Evolutionary conservation across 2,113 vertebrate genomes (phyloP).

Genomic region (Bujurquina vittata): DNA sequence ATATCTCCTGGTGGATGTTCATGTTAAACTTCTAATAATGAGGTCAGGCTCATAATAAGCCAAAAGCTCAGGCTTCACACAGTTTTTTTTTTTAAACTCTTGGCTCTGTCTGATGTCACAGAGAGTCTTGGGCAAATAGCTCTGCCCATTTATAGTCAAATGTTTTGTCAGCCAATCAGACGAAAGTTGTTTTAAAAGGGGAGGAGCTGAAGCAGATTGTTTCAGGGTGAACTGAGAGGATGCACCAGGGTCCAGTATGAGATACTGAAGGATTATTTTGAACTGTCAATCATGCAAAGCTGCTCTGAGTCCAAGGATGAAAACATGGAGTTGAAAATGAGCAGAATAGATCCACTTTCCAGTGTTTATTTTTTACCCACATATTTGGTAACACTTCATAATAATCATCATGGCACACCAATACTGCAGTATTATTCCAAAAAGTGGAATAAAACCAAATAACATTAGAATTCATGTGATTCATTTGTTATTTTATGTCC

Average conservation of each 20-base stretch:
- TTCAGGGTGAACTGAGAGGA: background rate
- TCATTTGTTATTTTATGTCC: background rate
- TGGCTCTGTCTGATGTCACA: background rate
- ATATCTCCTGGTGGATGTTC: background rate
- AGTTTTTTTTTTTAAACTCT: background rate
- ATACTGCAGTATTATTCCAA: background rate
- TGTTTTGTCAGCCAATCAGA: fast-evolving
- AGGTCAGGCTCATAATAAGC: background rate
- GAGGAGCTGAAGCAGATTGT: fast-evolving
- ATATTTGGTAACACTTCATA: background rate
- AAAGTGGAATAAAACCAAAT: background rate
- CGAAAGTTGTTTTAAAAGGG: background rate
- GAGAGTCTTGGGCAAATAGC: background rate
- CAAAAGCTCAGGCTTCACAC: background rate
- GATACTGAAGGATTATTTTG: background rate
- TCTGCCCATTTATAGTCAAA: background rate
- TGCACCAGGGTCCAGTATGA: background rate
- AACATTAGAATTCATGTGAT: too few relatives aligned
- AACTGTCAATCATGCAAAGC: background rate
- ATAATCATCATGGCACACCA: background rate
- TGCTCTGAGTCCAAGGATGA: background rate
- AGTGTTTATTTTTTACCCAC: background rate
- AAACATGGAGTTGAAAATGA: background rate
- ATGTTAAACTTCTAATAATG: background rate
- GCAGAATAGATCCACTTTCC: background rate